A percentile compares a stretch with the other conserved stretches of the same genome.
These are phyloP conservation scores for Drosophila testacea DNA, from an alignment of 2,888 invertebrate species.

Conservation along the genomic window DNA sequence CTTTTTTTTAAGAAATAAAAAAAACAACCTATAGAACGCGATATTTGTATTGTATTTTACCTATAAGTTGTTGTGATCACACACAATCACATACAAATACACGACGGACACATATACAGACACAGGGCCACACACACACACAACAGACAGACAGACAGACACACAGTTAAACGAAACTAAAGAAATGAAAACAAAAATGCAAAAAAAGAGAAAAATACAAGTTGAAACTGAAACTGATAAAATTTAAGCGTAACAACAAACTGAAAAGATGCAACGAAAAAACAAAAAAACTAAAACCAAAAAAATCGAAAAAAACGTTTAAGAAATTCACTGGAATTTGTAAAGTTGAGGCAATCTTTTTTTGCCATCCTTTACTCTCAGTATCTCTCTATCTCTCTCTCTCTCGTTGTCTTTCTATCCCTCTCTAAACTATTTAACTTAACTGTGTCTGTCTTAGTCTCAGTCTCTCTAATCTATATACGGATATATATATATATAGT, in stretches of 20 bases:
- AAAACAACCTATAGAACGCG: constrained; percentile 59
- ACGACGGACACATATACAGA: constrained; percentile 7
- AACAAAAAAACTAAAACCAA: constrained; percentile 21
- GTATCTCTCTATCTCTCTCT: constrained; percentile 18
- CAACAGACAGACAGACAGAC: constrained; percentile 22
- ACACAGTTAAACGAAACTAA: constrained; percentile 47
- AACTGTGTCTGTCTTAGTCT: constrained; percentile 51
- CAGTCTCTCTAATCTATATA: constrained; percentile 35
- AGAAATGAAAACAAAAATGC: constrained; percentile 33
- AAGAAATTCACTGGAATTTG: constrained; percentile 36
- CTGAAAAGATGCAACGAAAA: constrained; percentile 58
- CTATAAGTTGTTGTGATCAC: constrained; percentile 75
- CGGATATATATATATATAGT: constrained; percentile 49
- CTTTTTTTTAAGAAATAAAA: constrained; percentile 72
- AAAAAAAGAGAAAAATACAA: constrained; percentile 60
- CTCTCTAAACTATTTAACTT: constrained; percentile 27
- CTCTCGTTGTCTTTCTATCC: constrained; percentile 24
- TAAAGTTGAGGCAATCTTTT: constrained; percentile 31
- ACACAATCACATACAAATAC: constrained; percentile 21
- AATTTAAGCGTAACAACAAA: constrained; percentile 66
- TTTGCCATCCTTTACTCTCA: constrained; percentile 34
- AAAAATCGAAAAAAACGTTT: constrained; percentile 36
- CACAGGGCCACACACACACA: constrained; percentile 20
- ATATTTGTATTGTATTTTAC: constrained; percentile 77
- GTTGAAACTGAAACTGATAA: constrained; percentile 71